These are phyloP conservation scores for Shargacucullia verbasci DNA, from an alignment of 2,888 invertebrate genomes.

Conservation along the genomic window DNA sequence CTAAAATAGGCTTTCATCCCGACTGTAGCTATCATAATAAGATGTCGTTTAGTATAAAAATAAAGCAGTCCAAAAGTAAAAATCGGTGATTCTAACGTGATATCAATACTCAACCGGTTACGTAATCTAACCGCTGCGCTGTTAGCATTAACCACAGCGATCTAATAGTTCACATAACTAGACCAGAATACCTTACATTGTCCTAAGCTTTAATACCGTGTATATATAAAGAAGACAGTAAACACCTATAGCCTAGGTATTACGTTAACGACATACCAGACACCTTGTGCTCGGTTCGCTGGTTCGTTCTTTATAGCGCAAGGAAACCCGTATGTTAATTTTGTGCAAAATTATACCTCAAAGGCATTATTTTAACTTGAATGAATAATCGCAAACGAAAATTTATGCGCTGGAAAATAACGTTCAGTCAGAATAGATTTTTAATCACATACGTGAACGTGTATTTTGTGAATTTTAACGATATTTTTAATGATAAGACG, in stretches of 20 bases:
- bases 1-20: no score
- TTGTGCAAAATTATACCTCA: slow-evolving; percentile 40
- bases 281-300: slow-evolving; percentile 38
- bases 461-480: no score
- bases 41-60: no score
- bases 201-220: slow-evolving; percentile 7
- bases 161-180: slow-evolving; percentile 18
- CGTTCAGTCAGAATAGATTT: neutral
- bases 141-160: slow-evolving; percentile 10
- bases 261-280: slow-evolving; percentile 31
- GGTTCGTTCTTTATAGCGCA: slow-evolving; percentile 18
- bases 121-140: slow-evolving; percentile 4
- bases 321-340: slow-evolving; percentile 45
- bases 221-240: no score
- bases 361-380: slow-evolving; percentile 44
- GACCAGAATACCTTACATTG: slow-evolving; percentile 13
- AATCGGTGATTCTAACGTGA: no score
- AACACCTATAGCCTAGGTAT: slow-evolving; percentile 3
- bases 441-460: neutral
- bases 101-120: no score
- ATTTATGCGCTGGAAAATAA: slow-evolving; percentile 31
- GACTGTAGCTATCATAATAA: neutral
- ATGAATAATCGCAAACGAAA: slow-evolving; percentile 36
- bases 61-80: no score
- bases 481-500: no score